Conservation (phyloP, 2,888 invertebrate species). For the Tetragonisca angustula region DNA sequence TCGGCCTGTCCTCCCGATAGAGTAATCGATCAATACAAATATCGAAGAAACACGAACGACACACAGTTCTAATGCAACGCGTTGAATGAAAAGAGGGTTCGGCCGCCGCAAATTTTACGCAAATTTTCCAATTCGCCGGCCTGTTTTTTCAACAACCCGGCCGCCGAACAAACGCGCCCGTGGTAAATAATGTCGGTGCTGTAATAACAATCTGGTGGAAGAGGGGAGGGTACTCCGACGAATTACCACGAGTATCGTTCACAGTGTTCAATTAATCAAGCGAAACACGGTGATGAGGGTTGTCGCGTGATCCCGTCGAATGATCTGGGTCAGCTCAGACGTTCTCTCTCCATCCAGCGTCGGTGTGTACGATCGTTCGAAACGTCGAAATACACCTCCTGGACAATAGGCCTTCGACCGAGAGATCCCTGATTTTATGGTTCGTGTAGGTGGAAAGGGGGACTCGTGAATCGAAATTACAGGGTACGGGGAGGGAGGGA, state of each 20-base stretch:
- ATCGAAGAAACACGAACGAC: neutral
- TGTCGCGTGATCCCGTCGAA: conserved; percentile 22
- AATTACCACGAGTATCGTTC: conserved; percentile 36
- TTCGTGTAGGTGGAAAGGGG: neutral
- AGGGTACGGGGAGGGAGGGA: neutral
- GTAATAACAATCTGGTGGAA: conserved; percentile 21
- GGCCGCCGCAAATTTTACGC: neutral
- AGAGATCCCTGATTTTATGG: conserved; percentile 49
- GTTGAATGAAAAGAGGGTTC: neutral
- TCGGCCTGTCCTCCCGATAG: no score
- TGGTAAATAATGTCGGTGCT: conserved; percentile 21
- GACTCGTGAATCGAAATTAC: conserved; percentile 40
- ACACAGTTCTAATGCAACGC: neutral
- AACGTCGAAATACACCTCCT: conserved; percentile 41
- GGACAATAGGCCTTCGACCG: conserved; percentile 39
- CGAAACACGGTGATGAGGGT: neutral
- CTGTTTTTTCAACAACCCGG: conserved; percentile 18
- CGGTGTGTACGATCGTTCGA: neutral
- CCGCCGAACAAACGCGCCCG: neutral
- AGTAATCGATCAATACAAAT: no score
- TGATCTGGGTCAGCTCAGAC: conserved; percentile 36
- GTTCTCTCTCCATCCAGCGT: conserved; percentile 2
- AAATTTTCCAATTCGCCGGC: conserved; percentile 17
- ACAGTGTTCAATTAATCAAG: conserved; percentile 43
- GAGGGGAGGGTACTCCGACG: neutral